Evolutionary conservation across 2,797 vertebrate species (phyloP), one percentile per base, ranked within the genome.

Genomic region (Apodemus agrarius): DNA sequence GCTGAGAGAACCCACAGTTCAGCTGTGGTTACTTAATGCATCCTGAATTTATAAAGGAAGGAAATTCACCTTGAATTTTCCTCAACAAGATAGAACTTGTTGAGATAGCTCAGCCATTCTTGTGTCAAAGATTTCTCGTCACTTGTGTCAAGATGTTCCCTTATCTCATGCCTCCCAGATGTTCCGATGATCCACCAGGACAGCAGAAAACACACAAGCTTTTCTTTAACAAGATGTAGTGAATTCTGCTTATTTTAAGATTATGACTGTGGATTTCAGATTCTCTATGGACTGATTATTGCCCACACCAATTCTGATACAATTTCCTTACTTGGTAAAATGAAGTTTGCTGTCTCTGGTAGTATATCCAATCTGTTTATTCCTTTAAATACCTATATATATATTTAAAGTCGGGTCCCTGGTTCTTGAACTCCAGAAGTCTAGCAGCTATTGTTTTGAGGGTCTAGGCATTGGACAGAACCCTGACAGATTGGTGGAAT

Each of bases 201-300:
- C 76, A 76, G 54, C 22, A 92, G 43, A 61, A 65, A 93, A 40
- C 49, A 26, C 40, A 78, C 17, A 74, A 17, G 49, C 10, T n/a
- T 88, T 95, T 83, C 37, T 21, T 46, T 96, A 37, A 91, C n/a
- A 31, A 37, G 17, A 54, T 83, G 57, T 49, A 91, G 63, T 80
- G 90, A 96, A 34, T 59, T 91, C 37, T 83, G 10, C 43, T 72
- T 94, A 83, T 79, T 96, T 97, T 93, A 84, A 88, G 29, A 79
- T 61, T 74, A 37, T 67, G 22, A 61, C 65, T 74, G 90, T 82
- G 79, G n/a, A 31, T n/a, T 96, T 88, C 76, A 95, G 24, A 81
- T 93, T 90, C 52, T 91, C 17, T 82, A 63, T 85, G 52, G 81
- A 91, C 26, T 54, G 29, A 24, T 81, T 52, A 63, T n/a, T 75